These are phyloP conservation scores for Metellina segmentata DNA, from an alignment of 2,888 invertebrate genomes.

Conservation along the genomic window DNA sequence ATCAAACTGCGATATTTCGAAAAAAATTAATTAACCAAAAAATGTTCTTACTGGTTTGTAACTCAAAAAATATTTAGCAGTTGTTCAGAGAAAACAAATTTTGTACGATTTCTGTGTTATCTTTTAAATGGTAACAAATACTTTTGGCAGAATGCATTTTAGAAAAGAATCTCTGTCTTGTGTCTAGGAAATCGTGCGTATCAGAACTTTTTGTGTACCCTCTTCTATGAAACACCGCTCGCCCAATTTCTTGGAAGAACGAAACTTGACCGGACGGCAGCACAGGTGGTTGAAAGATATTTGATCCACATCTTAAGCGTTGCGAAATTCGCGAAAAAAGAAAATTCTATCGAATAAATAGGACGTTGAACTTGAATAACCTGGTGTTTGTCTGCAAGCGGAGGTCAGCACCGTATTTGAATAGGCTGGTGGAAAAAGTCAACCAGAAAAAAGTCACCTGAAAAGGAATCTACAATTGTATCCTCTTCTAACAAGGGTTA, in stretches of 20 bases:
- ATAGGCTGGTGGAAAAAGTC: not conserved
- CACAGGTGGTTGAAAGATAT: slow-evolving; percentile 10
- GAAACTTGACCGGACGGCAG: not conserved
- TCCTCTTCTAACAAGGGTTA: not conserved
- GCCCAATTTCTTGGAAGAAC: not conserved
- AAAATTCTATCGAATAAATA: not conserved
- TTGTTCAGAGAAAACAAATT: not conserved
- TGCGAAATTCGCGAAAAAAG: not conserved
- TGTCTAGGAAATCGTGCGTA: not conserved
- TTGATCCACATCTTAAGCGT: slow-evolving; percentile 5
- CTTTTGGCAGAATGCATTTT: not conserved
- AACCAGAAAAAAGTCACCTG: not conserved
- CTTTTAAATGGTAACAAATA: not conserved
- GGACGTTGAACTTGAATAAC: slow-evolving; percentile 52
- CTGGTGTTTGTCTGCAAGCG: not conserved
- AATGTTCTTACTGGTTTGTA: too few species aligned
- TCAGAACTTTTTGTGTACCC: not conserved
- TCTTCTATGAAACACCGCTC: not conserved
- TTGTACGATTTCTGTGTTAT: not conserved
- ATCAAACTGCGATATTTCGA: too few species aligned
- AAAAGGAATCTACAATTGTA: not conserved
- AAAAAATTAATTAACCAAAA: too few species aligned
- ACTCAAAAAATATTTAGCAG: not conserved
- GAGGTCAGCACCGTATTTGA: not conserved
- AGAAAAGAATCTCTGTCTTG: not conserved